Evolutionary conservation across 2,888 invertebrate species (phyloP).

Genomic region (Sinopyrophorus schimmeli): DNA sequence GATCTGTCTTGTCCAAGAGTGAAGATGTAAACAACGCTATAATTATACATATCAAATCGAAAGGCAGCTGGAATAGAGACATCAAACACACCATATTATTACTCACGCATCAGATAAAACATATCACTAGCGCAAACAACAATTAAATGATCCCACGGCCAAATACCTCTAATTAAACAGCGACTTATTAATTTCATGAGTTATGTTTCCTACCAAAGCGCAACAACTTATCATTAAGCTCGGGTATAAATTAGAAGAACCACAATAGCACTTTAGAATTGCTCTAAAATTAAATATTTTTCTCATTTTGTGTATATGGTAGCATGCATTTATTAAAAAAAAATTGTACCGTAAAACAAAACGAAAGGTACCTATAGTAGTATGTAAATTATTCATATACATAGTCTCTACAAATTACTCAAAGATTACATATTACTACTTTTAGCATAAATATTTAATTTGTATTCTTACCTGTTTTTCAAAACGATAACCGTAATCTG

Average conservation of each 20-base stretch:
- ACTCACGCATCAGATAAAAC: slow-evolving; percentile 33
- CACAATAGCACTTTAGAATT: slow-evolving; percentile 22
- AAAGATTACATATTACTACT: too few relatives aligned
- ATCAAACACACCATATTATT: slow-evolving; percentile 29
- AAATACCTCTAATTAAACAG: slow-evolving; percentile 35
- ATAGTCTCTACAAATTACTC: too few relatives aligned
- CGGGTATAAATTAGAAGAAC: slow-evolving; percentile 28
- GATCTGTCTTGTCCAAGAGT: slow-evolving; percentile 25
- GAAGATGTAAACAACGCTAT: slow-evolving; percentile 28
- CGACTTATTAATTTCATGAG: slow-evolving; percentile 35
- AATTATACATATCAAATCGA: slow-evolving; percentile 27
- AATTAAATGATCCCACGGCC: slow-evolving; percentile 33
- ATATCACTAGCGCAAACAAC: slow-evolving; percentile 32
- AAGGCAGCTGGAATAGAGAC: slow-evolving; percentile 30
- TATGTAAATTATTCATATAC: too few relatives aligned
- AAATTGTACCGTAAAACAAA: too few relatives aligned
- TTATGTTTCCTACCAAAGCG: slow-evolving; percentile 33
- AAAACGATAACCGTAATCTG: too few relatives aligned
- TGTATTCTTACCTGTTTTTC: too few relatives aligned
- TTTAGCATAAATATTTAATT: too few relatives aligned
- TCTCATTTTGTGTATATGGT: slow-evolving; percentile 14
- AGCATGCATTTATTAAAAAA: too few relatives aligned
- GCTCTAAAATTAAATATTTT: slow-evolving; percentile 28
- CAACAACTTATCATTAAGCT: slow-evolving; percentile 32
- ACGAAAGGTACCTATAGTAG: too few relatives aligned